Evolutionary conservation across 2,797 vertebrate species (phyloP), one percentile per base, ranked within the genome.

Genomic region (Peromyscus nudipes): DNA sequence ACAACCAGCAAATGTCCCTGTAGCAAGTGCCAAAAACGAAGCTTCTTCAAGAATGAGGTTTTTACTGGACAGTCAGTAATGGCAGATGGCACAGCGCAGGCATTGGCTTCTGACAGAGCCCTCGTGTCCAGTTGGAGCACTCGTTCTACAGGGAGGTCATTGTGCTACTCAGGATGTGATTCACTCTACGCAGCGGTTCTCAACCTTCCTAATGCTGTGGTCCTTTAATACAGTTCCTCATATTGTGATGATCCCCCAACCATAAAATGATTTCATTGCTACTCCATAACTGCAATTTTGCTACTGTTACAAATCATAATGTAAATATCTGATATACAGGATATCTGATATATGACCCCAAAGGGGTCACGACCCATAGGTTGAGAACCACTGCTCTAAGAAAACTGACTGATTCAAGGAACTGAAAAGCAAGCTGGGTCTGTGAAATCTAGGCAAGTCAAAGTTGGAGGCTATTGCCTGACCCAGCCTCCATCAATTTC

Each of bases 71-170:
- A 37, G 6, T 6, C 27, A 9, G 40, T 49, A 11, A 1, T 2
- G 37, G 43, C 29, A 0, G 31, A 0, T 6, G 3, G 57, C 52
- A 2, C 2, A 12, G 17, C 0, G 19, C 64, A 46, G 29, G 5
- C 6, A 2, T 5, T 65, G 49, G 1, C 52, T 14, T 7, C 4
- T 23, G 40, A 16, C 37, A 31, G 31, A 21, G 57, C 5, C 2
- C 80, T 31, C 0, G 34, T 7, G 79, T 52, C 46, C 80, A 21
- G 1, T 2, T 0, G 11, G 64, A 92, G 34, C 37, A 5, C 1
- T 16, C 4, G 12, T 34, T 57, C 64, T 62, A 6, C 43, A 25
- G 43, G 55, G 83, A 60, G n/a, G 11, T 31, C 1, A 5, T 6
- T 52, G 4, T 64, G 57, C 60, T 40, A 2, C 27, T n/a, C 23